Conservation (phyloP, 1,140 invertebrate genomes). For the Aradophagus sp. region DNA sequence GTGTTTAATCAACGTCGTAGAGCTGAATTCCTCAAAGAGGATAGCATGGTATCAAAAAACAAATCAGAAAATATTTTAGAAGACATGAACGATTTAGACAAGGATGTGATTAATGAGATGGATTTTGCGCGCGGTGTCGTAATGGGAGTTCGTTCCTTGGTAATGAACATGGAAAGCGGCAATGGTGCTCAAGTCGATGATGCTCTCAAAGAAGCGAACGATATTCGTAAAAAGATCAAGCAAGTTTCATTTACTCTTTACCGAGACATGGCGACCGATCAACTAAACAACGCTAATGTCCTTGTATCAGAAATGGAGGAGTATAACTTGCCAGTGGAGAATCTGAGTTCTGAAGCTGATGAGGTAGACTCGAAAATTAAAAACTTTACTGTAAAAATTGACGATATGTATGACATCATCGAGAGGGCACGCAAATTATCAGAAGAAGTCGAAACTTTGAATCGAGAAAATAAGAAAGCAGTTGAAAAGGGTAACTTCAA, state of each 20-base stretch:
- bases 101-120: conserved; percentile 74
- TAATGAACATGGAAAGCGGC: conserved; percentile 80
- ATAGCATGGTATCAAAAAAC: conserved; percentile 74
- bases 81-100: conserved; percentile 76
- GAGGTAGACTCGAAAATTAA: conserved; percentile 77
- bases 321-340: conserved; percentile 80
- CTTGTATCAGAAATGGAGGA: conserved; percentile 81
- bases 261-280: conserved; percentile 75
- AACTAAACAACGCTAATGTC: conserved; percentile 78
- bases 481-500: conserved; percentile 64
- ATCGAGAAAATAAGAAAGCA: conserved; percentile 73
- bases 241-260: conserved; percentile 75
- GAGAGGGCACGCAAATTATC: conserved; percentile 78
- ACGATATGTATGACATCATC: conserved; percentile 83
- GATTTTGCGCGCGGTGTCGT: conserved; percentile 78
- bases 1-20: conserved; percentile 77
- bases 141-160: conserved; percentile 79
- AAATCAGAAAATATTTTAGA: conserved; percentile 76
- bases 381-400: conserved; percentile 80
- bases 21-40: conserved; percentile 72
- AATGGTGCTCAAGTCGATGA: conserved; percentile 83
- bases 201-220: conserved; percentile 83
- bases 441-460: conserved; percentile 78
- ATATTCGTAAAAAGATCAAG: conserved; percentile 81
- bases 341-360: conserved; percentile 76